phyloP scores from a whole-genome alignment of 2,888 invertebrate species.

The Tortrix viridana region DNA sequence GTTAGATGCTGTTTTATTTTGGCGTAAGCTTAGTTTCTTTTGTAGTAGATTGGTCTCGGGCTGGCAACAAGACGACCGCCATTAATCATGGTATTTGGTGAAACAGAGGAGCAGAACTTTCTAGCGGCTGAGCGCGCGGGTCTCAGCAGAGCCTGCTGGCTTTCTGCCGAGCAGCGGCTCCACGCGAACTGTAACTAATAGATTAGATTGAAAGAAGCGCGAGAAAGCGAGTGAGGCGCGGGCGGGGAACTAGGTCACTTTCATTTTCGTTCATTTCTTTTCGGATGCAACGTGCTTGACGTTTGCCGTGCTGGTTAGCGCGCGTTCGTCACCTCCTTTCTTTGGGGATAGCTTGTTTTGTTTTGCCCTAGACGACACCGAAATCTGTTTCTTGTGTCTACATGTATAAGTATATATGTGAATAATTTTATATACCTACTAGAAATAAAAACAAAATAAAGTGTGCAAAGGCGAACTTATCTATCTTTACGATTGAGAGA shows the following conservation, averaged over 20 bases:
- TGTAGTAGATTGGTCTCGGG: slow-evolving; percentile 46
- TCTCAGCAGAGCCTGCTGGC: slow-evolving; percentile 39
- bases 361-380: slow-evolving; percentile 26
- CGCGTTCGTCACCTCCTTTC: slow-evolving; percentile 73
- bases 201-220: slow-evolving; percentile 75
- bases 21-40: slow-evolving; percentile 44
- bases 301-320: slow-evolving; percentile 72
- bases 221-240: slow-evolving; percentile 69
- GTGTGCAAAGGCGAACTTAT: no score
- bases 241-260: slow-evolving; percentile 77
- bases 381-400: neutral
- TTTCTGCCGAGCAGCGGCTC: slow-evolving; percentile 42
- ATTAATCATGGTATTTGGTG: slow-evolving; percentile 54
- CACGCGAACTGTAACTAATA: slow-evolving; percentile 65
- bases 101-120: slow-evolving; percentile 54
- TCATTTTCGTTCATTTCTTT: slow-evolving; percentile 84
- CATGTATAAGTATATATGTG: neutral
- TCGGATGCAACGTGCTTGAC: slow-evolving; percentile 75
- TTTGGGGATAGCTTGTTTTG: slow-evolving; percentile 47
- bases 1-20: slow-evolving; percentile 40
- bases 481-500: no score
- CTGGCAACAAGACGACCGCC: slow-evolving; percentile 45
- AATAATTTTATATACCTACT: no score
- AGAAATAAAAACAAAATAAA: no score
- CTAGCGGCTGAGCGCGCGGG: slow-evolving; percentile 45